Evolutionary conservation across 1,140 invertebrate species (phyloP).

Genomic region (Philotrypesis tridentata): DNA sequence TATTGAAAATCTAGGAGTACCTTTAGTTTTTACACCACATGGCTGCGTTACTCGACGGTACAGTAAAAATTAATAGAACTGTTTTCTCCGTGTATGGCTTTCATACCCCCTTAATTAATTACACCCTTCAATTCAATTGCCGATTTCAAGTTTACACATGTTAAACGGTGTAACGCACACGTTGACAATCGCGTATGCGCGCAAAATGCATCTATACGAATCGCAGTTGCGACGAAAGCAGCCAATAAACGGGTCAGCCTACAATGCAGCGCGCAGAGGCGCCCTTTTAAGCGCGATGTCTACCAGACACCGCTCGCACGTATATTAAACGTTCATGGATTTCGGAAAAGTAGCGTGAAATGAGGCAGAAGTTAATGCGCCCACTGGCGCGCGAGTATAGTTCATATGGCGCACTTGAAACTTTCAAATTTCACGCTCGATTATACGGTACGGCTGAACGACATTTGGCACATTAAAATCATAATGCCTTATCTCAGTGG

Average conservation of each 20-base stretch:
- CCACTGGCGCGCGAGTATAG: neutral
- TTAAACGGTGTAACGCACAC: no score
- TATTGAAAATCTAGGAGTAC: no score
- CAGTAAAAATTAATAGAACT: no score
- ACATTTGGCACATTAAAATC: constrained; percentile 65
- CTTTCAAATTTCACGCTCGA: constrained; percentile 70
- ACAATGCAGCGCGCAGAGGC: neutral
- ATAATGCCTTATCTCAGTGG: constrained; percentile 48
- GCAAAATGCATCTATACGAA: no score
- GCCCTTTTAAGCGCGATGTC: constrained; percentile 12
- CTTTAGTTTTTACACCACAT: no score
- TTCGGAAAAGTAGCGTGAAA: constrained; percentile 49
- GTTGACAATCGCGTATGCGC: no score
- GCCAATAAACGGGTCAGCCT: constrained; percentile 29
- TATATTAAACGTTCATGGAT: constrained; percentile 14
- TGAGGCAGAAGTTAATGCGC: constrained; percentile 41
- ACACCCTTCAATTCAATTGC: no score
- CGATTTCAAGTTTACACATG: no score
- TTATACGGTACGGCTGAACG: constrained; percentile 55
- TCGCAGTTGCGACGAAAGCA: neutral
- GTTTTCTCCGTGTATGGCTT: no score
- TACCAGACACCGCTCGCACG: neutral
- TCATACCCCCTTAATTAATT: no score
- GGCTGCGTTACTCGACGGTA: no score
- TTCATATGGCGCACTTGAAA: constrained; percentile 51